A percentile compares a stretch with the other conserved stretches of the same genome.
Conservation (phyloP, 2,797 vertebrate species). For the Ispidina lecontei region DNA sequence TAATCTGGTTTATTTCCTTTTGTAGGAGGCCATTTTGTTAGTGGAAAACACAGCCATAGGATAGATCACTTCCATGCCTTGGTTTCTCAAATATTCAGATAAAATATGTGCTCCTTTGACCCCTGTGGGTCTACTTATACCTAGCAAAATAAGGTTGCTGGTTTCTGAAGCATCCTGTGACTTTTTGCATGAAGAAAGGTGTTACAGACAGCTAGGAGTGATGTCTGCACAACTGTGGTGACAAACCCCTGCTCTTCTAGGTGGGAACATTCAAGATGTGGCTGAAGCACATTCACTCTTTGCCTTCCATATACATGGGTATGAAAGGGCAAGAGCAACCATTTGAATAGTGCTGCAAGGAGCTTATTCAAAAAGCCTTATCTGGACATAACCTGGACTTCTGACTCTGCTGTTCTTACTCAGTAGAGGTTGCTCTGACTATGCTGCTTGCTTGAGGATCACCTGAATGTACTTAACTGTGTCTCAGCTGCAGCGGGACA, state of each 20-base stretch:
- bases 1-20: neutral
- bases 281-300: accelerated
- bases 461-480: neutral
- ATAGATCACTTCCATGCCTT: neutral
- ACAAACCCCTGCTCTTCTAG: neutral
- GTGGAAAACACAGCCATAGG: neutral
- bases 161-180: neutral
- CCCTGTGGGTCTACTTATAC: neutral
- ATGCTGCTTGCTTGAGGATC: neutral
- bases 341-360: neutral
- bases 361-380: neutral
- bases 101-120: neutral
- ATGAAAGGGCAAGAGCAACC: neutral
- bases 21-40: neutral
- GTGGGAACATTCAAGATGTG: neutral
- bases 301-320: accelerated
- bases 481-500: neutral
- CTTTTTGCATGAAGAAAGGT: neutral
- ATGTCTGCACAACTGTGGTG: neutral
- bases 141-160: neutral
- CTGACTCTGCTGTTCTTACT: accelerated
- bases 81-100: neutral
- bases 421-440: neutral
- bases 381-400: neutral
- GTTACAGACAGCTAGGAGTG: neutral